Evolutionary conservation across 2,113 vertebrate genomes (phyloP).

Genomic region (Aix galericulata): DNA sequence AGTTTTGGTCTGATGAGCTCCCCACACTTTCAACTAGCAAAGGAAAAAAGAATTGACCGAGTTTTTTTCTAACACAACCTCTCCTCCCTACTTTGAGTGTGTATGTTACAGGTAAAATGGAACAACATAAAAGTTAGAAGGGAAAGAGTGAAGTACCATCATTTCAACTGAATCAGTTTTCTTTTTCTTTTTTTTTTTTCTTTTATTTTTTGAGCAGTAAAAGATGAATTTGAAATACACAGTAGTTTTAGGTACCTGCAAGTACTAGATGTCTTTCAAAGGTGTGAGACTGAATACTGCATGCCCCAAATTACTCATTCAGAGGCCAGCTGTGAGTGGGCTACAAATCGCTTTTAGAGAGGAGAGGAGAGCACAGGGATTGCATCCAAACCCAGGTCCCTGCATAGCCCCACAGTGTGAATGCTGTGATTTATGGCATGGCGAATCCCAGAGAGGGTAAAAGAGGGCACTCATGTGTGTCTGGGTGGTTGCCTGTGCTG

Average conservation of each 20-base stretch:
- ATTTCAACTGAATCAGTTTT: conserved; percentile 44
- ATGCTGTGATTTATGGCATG: neutral
- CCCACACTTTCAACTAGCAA: neutral
- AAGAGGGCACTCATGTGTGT: neutral
- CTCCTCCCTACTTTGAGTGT: neutral
- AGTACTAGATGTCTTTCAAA: neutral
- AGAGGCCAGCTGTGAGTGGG: neutral
- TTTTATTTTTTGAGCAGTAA: neutral
- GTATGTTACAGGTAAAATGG: conserved; percentile 11
- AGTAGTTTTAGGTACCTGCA: neutral
- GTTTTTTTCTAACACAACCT: neutral
- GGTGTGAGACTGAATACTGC: neutral
- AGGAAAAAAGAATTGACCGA: neutral
- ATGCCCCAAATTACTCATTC: neutral
- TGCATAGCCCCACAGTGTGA: neutral
- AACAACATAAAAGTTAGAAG: conserved; percentile 12
- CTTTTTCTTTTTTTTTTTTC: neutral
- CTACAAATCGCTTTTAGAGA: neutral
- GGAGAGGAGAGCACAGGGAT: neutral
- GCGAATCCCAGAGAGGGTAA: neutral
- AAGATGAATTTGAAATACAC: neutral
- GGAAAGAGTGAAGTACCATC: conserved; percentile 10
- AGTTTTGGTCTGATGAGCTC: neutral
- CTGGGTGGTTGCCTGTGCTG: neutral
- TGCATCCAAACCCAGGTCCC: neutral